These are phyloP conservation scores for Mimachlamys varia DNA, from an alignment of 2,888 invertebrate species.

Conservation along the genomic window DNA sequence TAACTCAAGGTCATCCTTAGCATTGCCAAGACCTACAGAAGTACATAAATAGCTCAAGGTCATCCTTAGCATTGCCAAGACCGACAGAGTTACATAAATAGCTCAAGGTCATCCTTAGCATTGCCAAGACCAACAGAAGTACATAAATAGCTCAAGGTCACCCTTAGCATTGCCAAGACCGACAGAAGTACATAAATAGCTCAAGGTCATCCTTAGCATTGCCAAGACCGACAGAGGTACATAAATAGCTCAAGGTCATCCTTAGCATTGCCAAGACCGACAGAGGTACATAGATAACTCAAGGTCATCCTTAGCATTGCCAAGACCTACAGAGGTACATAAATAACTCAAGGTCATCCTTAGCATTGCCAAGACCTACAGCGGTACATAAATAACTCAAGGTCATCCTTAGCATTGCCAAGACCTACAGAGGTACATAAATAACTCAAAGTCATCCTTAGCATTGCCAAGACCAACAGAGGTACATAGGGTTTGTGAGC, in stretches of 20 bases:
- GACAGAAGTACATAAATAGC: too few species aligned
- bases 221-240: conserved; percentile 86
- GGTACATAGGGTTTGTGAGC: conserved; percentile 53
- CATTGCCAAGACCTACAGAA: conserved; percentile 68
- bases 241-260: conserved; percentile 84
- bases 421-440: too few species aligned
- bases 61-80: conserved; percentile 83
- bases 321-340: too few species aligned
- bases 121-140: conserved; percentile 65
- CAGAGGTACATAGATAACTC: conserved; percentile 85
- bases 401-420: conserved; percentile 81
- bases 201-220: conserved; percentile 83
- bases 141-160: conserved; percentile 84
- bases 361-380: conserved; percentile 66
- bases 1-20: conserved; percentile 83
- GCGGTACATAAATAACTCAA: conserved; percentile 84
- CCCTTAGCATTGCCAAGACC: conserved; percentile 71
- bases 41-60: conserved; percentile 84
- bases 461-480: conserved; percentile 66
- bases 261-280: conserved; percentile 84
- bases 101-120: conserved; percentile 83
- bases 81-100: conserved; percentile 85
- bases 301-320: conserved; percentile 82
- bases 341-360: conserved; percentile 84
- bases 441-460: conserved; percentile 83